phyloP scores from a whole-genome alignment of 2,888 invertebrate genomes.

The Thysanoteuthis rhombus region DNA sequence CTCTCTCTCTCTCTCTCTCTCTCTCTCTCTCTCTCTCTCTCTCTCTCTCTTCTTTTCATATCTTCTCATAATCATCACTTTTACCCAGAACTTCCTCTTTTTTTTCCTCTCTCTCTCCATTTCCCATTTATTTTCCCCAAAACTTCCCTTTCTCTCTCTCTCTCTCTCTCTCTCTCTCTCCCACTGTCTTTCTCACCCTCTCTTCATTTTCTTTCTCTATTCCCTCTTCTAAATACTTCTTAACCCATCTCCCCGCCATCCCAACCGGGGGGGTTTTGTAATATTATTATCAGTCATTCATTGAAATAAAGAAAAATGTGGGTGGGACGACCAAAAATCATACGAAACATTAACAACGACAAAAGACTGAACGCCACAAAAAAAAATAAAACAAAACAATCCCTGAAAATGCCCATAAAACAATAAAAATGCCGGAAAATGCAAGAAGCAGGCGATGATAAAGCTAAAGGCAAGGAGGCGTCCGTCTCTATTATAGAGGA shows the following conservation, averaged over 20 bases:
- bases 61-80: no score
- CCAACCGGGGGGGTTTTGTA: no score
- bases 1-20: no score
- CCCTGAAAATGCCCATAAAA: neutral
- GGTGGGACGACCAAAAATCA: neutral
- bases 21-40: no score
- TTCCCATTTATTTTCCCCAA: no score
- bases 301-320: neutral
- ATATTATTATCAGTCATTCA: neutral
- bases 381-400: neutral
- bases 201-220: neutral
- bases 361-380: neutral
- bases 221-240: neutral
- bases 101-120: no score
- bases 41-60: no score
- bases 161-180: no score
- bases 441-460: neutral
- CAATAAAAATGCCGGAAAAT: neutral
- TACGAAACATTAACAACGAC: neutral
- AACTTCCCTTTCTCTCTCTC: no score
- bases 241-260: neutral
- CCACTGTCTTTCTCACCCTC: no score
- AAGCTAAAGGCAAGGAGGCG: neutral
- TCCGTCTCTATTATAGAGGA: neutral
- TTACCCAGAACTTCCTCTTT: no score